Evolutionary conservation across 2,113 vertebrate species (phyloP).

Genomic region (Heterochromis multidens): DNA sequence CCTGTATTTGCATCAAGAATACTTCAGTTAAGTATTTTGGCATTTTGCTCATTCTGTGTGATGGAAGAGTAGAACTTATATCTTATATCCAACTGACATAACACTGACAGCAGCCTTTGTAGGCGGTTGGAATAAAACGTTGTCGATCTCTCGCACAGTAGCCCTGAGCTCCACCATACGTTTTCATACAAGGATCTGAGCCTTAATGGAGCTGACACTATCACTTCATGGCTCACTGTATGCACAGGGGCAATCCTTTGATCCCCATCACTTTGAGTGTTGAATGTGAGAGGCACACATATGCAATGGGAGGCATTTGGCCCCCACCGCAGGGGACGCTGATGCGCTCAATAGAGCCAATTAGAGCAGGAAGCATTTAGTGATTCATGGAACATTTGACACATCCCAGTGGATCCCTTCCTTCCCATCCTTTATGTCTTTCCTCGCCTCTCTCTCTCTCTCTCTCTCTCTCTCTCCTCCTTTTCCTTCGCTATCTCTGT

Average conservation of each 20-base stretch:
- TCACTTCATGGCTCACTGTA: conserved; percentile 44
- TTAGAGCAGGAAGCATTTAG: conserved; percentile 60
- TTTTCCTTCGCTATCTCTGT: conserved; percentile 16
- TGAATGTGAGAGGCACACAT: conserved; percentile 15
- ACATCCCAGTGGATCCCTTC: conserved; percentile 38
- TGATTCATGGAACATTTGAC: conserved; percentile 63
- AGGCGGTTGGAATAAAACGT: conserved; percentile 15
- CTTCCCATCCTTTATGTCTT: conserved; percentile 7
- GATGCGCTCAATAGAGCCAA: conserved; percentile 50
- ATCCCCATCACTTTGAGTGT: conserved; percentile 49
- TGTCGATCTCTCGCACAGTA: neutral
- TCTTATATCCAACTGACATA: neutral
- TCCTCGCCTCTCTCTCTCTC: neutral
- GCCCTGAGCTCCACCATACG: conserved; percentile 19
- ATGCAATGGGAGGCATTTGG: conserved; percentile 17
- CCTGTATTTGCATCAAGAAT: neutral
- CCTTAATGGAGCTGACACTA: conserved; percentile 39
- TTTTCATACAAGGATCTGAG: conserved; percentile 39
- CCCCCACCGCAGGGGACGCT: conserved; percentile 10
- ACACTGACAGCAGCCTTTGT: conserved; percentile 9
- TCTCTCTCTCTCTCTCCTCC: neutral
- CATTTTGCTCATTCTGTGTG: neutral
- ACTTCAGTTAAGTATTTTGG: neutral
- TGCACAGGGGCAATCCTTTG: conserved; percentile 54
- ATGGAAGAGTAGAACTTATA: neutral